phyloP scores from a whole-genome alignment of 2,113 vertebrate genomes.

The Egretta garzetta region DNA sequence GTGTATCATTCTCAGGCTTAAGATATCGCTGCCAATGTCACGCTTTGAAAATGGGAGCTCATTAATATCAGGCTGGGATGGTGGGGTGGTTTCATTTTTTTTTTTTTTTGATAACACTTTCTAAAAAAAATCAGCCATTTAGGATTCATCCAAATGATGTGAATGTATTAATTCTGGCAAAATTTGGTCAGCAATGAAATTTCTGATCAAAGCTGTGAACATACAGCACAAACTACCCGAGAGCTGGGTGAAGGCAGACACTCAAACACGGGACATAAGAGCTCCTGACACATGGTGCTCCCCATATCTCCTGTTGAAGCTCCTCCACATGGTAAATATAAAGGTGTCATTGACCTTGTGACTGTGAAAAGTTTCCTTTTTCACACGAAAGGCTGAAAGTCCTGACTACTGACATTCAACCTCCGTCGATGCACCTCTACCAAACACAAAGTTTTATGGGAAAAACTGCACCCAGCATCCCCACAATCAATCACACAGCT shows the following conservation, averaged over 20 bases:
- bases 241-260: background rate
- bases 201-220: background rate
- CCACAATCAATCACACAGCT: background rate
- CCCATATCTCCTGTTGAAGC: background rate
- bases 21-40: background rate
- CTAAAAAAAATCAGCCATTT: background rate
- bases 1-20: background rate
- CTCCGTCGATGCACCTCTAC: background rate
- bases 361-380: background rate
- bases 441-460: fast-evolving
- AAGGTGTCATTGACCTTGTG: background rate
- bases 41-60: background rate
- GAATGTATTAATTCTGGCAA: background rate
- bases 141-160: background rate
- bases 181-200: background rate
- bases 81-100: background rate
- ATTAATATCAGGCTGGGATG: background rate
- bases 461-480: background rate
- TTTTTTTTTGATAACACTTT: background rate
- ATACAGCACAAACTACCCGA: fast-evolving
- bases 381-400: background rate
- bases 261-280: background rate
- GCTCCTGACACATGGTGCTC: background rate
- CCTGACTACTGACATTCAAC: background rate
- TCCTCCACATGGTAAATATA: background rate